Evolutionary conservation across 2,888 invertebrate species (phyloP).

Genomic region (Zaprionus obscuricornis): DNA sequence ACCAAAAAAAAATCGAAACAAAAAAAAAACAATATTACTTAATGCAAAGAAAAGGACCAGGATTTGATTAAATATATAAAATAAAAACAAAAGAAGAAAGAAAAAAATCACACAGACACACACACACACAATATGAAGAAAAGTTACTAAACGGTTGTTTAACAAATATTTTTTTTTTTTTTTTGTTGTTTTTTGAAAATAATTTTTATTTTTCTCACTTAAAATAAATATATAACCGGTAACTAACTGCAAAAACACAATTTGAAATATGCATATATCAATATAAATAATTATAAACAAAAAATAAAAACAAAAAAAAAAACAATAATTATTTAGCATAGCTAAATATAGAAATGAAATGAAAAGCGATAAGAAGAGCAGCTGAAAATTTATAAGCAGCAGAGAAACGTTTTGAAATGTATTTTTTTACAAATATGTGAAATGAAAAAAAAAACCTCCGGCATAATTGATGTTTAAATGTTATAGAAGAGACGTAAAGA

Average conservation of each 20-base stretch:
- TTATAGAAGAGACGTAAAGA: conserved; percentile 31
- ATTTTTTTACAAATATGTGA: conserved; percentile 72
- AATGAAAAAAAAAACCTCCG: conserved; percentile 73
- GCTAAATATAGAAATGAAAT: conserved; percentile 52
- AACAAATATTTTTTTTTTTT: conserved; percentile 31
- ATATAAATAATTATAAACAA: conserved; percentile 42
- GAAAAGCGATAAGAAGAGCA: background rate
- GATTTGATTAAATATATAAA: conserved; percentile 72
- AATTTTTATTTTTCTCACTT: no score
- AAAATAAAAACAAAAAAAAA: no score
- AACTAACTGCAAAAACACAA: conserved; percentile 14
- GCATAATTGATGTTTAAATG: conserved; percentile 50
- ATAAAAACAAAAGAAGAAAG: no score
- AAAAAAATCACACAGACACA: no score
- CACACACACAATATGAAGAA: conserved; percentile 34
- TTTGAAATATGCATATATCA: conserved; percentile 53
- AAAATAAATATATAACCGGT: no score
- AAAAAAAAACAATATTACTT: background rate
- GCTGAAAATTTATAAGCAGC: background rate
- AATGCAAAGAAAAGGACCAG: conserved; percentile 58
- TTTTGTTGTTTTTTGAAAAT: no score
- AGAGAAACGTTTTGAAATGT: conserved; percentile 57
- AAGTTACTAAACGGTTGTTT: conserved; percentile 76
- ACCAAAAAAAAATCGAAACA: conserved; percentile 5
- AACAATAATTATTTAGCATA: conserved; percentile 73